Base-by-base conservation (phyloP, 2,888 invertebrate species). In the Eupithecia subfuscata region DNA sequence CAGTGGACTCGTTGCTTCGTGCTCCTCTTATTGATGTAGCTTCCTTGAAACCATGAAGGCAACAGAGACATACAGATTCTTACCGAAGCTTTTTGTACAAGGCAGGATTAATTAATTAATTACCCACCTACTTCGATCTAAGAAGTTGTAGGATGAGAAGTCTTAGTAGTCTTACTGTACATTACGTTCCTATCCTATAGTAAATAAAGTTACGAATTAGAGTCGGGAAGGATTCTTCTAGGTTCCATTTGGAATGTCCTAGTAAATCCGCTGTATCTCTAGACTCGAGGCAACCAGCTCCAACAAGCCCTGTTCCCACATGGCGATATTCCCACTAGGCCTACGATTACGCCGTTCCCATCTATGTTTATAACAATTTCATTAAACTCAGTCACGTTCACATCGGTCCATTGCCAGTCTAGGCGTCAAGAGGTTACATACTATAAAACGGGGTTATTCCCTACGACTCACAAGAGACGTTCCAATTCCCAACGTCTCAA, bases 321-420 rank as follows among this genome's bases (percentile, higher is more conserved):
- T 90, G 91, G 78, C 83, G 69, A 68, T 71, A 79, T 91, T 92
- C 92, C 85, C 92, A 91, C 84, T 80, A 80, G 79, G 78, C 81
- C 84, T 80, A 79, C 84, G 81, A 91, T 91, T 91, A 92, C 81
- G 82, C 81, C 77, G 82, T 85, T 86, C 83, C 82, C 81, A 82
- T 78, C 84, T 84, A 84, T 87, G 86, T 87, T 90, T 89, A 90
- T 90, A 89, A 90, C 86, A 85, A 89, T 91, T 91, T 88, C 86
- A 90, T 92, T 91, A 89, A 86, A 87, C 82, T 82, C 82, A 83
- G 77, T 84, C 84, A 84, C n/a, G 8, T 18, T n/a, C n/a, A 52
- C 8, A 9, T n/a, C 11, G 11, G 56, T 11, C 12, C 22, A 22
- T 9, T 9, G 9, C 5, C 11, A 56, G 4, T 11, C n/a, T 52